Base-by-base conservation (phyloP, 1,140 invertebrate species). In the Leptonema lineaticorne region DNA sequence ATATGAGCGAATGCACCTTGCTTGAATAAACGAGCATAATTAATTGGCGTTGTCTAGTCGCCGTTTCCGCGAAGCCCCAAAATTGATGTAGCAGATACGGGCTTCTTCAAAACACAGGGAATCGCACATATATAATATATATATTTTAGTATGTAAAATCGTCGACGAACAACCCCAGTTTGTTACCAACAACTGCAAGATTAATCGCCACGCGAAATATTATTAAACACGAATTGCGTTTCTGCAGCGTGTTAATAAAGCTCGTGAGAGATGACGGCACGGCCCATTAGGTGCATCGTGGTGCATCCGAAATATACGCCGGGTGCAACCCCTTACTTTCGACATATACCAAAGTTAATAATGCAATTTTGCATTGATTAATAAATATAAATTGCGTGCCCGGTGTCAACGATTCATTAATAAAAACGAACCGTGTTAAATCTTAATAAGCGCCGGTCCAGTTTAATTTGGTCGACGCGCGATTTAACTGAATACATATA, bases 71-170 rank as follows among this genome's bases (percentile, higher is more conserved):
- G 4, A 9, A 22, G 48, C 16, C n/a, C n/a, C 22, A 18, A 53
- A 53, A 53, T 53, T 53, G 48, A 53, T 53, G 48, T 22, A 18
- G 18, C 48, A 22, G 24, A 53, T 53, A 53, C 22, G 37, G 11
- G 37, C 37, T 18, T 41, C 37, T 41, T 41, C 9, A 16, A 9
- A 41, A 41, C 37, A 63, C 50, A 65, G 26, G 24, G 53, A 65
- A 37, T 59, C 62, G 67, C 63, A 69, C 70, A 69, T 71, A 63
- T 72, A 66, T 69, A n/a, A n/a, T n/a, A n/a, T n/a, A n/a, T n/a
- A n/a, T n/a, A n/a, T n/a, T n/a, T n/a, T n/a, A n/a, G n/a, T n/a
- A 72, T 72, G 70, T 68, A 72, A 72, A 72, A 41, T 57, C 16
- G 26, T 48, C 48, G 53, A 27, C 62, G 62, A 46, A 33, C 65